These are phyloP conservation scores for Ovibos moschatus DNA, from an alignment of 2,113 vertebrate genomes.

Conservation along the genomic window DNA sequence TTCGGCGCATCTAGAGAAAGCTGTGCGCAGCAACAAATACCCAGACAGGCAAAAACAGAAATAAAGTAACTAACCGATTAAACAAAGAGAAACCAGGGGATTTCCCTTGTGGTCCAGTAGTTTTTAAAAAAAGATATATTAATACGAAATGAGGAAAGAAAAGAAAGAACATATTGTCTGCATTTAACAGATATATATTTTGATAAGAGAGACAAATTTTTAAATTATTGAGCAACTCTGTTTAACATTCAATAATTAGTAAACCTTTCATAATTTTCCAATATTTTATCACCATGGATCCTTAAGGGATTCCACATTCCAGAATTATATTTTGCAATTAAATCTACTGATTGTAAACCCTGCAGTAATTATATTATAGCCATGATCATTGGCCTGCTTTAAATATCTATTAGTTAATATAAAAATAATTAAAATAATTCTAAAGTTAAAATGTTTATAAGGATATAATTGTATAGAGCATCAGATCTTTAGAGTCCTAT, in stretches of 20 bases:
- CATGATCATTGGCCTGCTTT: neutral
- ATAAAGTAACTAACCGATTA: neutral
- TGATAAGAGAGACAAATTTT: neutral
- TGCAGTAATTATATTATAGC: neutral
- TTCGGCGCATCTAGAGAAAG: rapidly evolving
- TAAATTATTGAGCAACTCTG: neutral
- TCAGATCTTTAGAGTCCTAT: neutral
- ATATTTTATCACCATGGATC: neutral
- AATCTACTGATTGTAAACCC: neutral
- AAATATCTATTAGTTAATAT: neutral
- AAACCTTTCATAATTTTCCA: neutral
- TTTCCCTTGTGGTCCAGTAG: neutral
- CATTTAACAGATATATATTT: neutral
- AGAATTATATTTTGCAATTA: slow-evolving; percentile 5
- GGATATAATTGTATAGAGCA: neutral
- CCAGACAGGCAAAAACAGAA: neutral
- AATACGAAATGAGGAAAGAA: neutral
- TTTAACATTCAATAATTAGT: neutral
- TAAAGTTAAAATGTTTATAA: slow-evolving; percentile 13
- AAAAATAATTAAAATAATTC: slow-evolving; percentile 15
- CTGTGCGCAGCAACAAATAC: neutral
- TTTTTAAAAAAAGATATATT: neutral
- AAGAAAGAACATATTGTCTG: neutral
- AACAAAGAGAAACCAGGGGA: neutral
- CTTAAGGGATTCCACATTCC: neutral